Percentiles rank a stretch among this genome's conserved stretches.
Conservation (phyloP, 2,797 vertebrate species). For the Carcharodon carcharias region DNA sequence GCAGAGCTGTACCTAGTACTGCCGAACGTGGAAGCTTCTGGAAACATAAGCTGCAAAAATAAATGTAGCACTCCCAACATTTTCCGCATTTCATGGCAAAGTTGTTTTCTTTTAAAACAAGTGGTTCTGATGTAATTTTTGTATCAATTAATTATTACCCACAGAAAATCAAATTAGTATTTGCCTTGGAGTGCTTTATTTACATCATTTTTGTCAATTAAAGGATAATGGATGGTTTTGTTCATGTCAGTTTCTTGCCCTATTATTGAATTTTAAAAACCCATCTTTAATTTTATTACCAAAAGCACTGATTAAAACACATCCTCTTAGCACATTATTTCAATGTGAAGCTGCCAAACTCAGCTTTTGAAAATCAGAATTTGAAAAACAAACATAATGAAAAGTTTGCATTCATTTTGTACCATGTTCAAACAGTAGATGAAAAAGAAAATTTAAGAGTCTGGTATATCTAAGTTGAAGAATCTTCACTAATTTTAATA, state of each 20-base stretch:
- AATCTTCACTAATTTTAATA: neutral
- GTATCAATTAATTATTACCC: neutral
- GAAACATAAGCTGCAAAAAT: slow-evolving; percentile 4
- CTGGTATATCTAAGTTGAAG: neutral
- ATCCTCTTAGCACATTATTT: neutral
- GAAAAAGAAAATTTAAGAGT: neutral
- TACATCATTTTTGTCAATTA: neutral
- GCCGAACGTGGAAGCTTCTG: neutral
- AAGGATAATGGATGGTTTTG: neutral
- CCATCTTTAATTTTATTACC: neutral
- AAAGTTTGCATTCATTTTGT: neutral
- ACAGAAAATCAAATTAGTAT: neutral
- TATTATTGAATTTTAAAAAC: neutral
- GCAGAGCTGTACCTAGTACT: neutral
- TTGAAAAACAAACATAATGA: neutral
- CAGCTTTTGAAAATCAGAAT: neutral
- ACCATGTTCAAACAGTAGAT: neutral
- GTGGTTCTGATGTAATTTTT: neutral
- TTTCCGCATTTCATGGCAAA: neutral
- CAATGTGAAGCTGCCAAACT: neutral
- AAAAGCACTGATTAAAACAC: neutral
- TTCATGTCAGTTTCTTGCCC: neutral
- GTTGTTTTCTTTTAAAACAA: neutral
- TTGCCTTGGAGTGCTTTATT: neutral
- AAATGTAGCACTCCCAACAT: neutral